phyloP scores from a whole-genome alignment of 2,113 vertebrate genomes.

The Apteryx mantelli region DNA sequence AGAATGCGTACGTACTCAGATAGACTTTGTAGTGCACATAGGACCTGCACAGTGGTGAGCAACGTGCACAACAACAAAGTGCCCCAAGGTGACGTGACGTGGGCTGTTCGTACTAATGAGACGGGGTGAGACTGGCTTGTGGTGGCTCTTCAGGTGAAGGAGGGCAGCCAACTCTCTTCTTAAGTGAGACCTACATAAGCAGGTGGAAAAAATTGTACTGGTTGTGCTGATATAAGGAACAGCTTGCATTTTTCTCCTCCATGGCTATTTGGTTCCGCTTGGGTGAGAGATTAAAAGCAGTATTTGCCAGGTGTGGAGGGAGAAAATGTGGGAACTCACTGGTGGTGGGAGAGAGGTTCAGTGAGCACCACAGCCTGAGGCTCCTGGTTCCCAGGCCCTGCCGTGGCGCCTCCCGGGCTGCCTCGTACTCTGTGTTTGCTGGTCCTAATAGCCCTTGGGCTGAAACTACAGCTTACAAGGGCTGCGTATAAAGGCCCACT shows the following conservation, averaged over 20 bases:
- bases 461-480: background rate
- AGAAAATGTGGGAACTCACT: background rate
- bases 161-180: background rate
- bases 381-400: background rate
- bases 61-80: rapidly evolving
- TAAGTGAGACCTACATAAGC: rapidly evolving
- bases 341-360: background rate
- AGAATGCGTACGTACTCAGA: background rate
- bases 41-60: background rate
- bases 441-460: background rate
- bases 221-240: background rate
- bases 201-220: background rate
- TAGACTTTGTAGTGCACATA: rapidly evolving
- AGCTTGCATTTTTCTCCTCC: rapidly evolving
- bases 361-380: background rate
- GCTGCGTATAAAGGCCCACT: background rate
- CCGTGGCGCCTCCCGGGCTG: rapidly evolving
- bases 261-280: background rate
- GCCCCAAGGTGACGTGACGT: rapidly evolving
- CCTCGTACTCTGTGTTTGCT: rapidly evolving
- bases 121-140: background rate
- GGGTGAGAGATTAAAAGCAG: background rate
- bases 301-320: background rate
- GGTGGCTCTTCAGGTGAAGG: background rate
- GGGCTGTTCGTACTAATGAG: rapidly evolving